Evolutionary conservation across 2,888 invertebrate genomes (phyloP), one percentile per base, ranked within the genome.

Genomic region (Seira ritae): DNA sequence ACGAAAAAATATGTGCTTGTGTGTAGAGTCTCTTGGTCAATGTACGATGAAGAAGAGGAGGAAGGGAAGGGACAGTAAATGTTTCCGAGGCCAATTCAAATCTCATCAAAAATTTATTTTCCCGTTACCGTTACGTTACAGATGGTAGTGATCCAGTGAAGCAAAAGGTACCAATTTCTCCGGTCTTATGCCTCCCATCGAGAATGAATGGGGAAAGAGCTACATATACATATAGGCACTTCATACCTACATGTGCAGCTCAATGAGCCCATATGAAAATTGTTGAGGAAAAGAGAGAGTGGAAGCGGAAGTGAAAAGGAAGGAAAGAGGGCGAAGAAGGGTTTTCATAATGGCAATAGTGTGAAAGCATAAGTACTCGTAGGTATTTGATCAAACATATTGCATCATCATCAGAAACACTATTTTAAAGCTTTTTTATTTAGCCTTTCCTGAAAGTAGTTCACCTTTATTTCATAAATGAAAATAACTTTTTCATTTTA

Each of bases 31-130:
- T 31, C 31, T 31, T 31, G 31, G 31, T 31, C 31, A 31, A 31
- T 31, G 31, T 31, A 31, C 31, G 31, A 31, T 31, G 31, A 31
- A 8, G 31, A 55, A 15, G 15, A 55, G 12, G 15, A 17, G 55
- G 15, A 17, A 17, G 55, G 55, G 2, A 55, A 17, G 15, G 6
- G n/a, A 55, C 17, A 55, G 55, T 17, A 15, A 55, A 70, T 77
- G 55, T 77, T 77, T 50, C 42, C 65, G 66, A 70, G 75, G 71
- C 82, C 71, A 76, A 81, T 81, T 81, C 76, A 71, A 75, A 76
- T 66, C 81, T 81, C 81, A 81, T 81, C 76, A 81, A 81, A 81
- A 76, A 81, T 76, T 81, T 81, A 81, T 75, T 76, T 42, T n/a
- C 19, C 60, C 62, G 24, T 75, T 50, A 77, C 69, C 66, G 81